Evolutionary conservation across 2,797 vertebrate species (phyloP), one percentile per base, ranked within the genome.

Genomic region (Syngnathus acus): DNA sequence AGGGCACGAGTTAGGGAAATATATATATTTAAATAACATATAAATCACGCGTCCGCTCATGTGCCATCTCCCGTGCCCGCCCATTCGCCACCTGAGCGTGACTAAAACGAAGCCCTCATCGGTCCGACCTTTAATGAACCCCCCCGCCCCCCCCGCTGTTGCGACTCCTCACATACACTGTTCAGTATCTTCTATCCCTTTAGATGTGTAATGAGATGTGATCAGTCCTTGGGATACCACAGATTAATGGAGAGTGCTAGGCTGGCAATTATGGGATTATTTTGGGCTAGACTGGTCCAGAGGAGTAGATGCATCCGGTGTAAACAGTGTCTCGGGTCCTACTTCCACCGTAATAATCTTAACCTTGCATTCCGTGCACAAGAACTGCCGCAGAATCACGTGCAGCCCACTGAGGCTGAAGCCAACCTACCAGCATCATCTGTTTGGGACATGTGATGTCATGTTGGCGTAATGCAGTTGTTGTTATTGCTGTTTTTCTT

Each of bases 221-320:
- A 64, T 58, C 59, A 32, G 23, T 39, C 26, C 51, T 39, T 53
- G 40, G 26, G 6, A 37, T 26, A 42, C 21, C 13, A 2, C 45
- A 39, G 63, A 73, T 77, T 77, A 72, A 53, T 1, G 62, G 39
- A 2, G 50, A 21, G 68, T 66, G 42, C 55, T 51, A 53, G 23
- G 54, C 10, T 72, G 54, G 68, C 73, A 78, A 45, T 64, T 60
- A 40, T 55, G 17, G 78, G 75, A 80, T 86, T 84, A 78, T 76
- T 78, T 75, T 65, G 66, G 68, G 54, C 16, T 53, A 23, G 70
- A 45, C 55, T 70, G 19, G 54, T 40, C 23, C 67, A 43, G 14
- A 42, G 57, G 45, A 69, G n/a, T 80, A 77, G 80, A 62, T 72
- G 76, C 81, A 85, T 84, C 84, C 82, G 79, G 86, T 87, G 68